These are phyloP conservation scores for Diadophis punctatus DNA, from an alignment of 2,113 vertebrate genomes.

Conservation along the genomic window DNA sequence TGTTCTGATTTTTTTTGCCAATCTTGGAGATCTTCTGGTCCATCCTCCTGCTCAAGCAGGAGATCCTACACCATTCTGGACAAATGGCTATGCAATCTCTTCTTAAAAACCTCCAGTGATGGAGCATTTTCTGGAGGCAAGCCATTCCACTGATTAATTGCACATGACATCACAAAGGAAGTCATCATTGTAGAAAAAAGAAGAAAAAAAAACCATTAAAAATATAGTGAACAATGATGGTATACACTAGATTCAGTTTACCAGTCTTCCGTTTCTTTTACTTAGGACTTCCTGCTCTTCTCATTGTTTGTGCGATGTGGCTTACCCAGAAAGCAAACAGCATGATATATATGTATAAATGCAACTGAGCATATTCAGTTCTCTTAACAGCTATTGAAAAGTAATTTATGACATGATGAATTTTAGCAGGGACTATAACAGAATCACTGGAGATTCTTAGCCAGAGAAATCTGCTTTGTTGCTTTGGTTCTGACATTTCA, in stretches of 20 bases:
- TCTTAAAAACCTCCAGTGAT: neutral
- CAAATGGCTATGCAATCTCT: neutral
- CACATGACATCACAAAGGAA: neutral
- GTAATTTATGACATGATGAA: neutral
- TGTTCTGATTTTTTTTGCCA: no score
- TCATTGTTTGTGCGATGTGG: neutral
- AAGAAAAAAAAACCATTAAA: no score
- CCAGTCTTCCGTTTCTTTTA: neutral
- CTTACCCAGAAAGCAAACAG: neutral
- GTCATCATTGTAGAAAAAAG: neutral
- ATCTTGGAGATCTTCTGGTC: no score
- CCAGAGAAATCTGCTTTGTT: neutral
- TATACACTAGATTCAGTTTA: neutral
- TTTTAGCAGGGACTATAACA: neutral
- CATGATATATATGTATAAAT: neutral
- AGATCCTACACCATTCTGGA: neutral
- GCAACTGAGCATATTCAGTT: neutral
- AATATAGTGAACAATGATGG: neutral
- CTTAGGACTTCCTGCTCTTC: neutral
- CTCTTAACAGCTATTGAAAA: neutral
- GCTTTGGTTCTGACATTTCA: no score
- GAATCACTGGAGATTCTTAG: neutral
- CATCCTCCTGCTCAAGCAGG: neutral
- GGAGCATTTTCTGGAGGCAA: neutral
- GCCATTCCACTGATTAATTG: neutral